Conservation (phyloP, 2,113 vertebrate genomes). For the Galeopterus variegatus region DNA sequence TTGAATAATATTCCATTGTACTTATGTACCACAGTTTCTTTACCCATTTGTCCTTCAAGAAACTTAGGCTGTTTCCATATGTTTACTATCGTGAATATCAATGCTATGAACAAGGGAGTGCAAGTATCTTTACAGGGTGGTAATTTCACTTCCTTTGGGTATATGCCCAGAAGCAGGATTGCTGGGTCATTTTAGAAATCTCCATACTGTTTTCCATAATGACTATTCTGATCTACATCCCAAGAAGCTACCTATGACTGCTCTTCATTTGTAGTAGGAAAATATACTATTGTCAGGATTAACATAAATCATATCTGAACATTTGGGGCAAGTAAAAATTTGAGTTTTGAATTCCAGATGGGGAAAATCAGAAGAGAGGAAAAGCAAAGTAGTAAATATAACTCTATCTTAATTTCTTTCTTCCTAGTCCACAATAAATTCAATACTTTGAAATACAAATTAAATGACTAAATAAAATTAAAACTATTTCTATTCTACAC, state of each 20-base stretch:
- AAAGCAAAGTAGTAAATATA: background rate
- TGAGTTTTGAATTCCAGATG: background rate
- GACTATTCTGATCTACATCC: background rate
- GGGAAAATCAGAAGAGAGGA: background rate
- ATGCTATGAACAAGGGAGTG: background rate
- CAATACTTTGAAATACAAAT: slow-evolving; percentile 51
- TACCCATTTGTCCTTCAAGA: background rate
- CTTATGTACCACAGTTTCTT: background rate
- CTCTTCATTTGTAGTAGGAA: slow-evolving; percentile 28
- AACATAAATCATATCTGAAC: background rate
- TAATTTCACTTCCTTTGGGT: background rate
- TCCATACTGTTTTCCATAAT: background rate
- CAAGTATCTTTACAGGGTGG: background rate
- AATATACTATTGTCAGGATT: slow-evolving; percentile 39
- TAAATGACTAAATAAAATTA: slow-evolving; percentile 50
- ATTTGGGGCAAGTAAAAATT: slow-evolving; percentile 10
- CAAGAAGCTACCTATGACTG: background rate
- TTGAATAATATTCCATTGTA: background rate
- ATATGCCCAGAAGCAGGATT: background rate
- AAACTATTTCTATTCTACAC: background rate
- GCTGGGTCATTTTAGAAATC: background rate
- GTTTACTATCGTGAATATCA: background rate
- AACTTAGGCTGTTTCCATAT: background rate
- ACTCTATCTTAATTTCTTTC: slow-evolving; percentile 39
- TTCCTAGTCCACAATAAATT: slow-evolving; percentile 40